These are phyloP conservation scores for Drosophila arawakana DNA, from an alignment of 1,140 invertebrate genomes.

Conservation along the genomic window DNA sequence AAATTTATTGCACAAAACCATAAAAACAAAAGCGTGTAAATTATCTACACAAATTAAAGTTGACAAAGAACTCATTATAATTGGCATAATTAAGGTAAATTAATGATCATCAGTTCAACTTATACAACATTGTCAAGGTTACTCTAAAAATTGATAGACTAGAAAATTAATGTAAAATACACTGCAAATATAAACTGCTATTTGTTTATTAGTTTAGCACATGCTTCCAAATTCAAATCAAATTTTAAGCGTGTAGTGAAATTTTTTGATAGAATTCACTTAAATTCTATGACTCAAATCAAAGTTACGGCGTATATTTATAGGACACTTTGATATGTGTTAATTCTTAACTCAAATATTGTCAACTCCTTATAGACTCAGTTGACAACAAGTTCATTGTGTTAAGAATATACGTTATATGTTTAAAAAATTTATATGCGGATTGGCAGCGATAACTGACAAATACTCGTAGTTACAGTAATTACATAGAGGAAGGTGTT, in stretches of 20 bases:
- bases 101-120: not conserved
- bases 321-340: constrained; percentile 8
- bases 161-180: constrained; percentile 4
- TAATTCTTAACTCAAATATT: constrained; percentile 26
- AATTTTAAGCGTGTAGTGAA: not conserved
- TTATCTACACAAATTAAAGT: constrained; percentile 8
- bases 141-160: not conserved
- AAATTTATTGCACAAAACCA: not conserved
- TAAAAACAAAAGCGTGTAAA: not conserved
- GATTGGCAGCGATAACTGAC: not conserved
- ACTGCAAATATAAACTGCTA: not conserved
- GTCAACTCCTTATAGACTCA: not conserved
- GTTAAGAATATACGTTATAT: not conserved
- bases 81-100: constrained; percentile 28
- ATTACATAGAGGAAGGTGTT: not conserved
- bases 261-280: constrained; percentile 13
- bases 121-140: not conserved
- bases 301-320: constrained; percentile 19
- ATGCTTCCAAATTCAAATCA: not conserved
- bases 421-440: constrained; percentile 18
- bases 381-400: not conserved
- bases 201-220: constrained; percentile 19
- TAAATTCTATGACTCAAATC: constrained; percentile 23
- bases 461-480: not conserved
- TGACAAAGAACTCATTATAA: constrained; percentile 20